Evolutionary conservation across 2,888 invertebrate species (phyloP).

Genomic region (Pheosia gnoma): DNA sequence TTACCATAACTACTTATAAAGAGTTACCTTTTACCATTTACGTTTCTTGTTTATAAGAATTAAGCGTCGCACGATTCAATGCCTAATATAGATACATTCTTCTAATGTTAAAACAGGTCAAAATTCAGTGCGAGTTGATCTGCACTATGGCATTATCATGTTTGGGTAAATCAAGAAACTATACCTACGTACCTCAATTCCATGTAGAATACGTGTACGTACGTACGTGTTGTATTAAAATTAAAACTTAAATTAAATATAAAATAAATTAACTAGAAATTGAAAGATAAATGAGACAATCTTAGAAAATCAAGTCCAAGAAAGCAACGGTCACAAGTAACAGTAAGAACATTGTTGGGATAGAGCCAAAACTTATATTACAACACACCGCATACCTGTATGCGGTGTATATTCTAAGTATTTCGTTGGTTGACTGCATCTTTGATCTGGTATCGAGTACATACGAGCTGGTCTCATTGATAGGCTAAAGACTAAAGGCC

Average conservation of each 20-base stretch:
- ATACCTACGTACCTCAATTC: too few species aligned
- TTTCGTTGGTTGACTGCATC: not conserved
- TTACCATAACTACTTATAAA: too few species aligned
- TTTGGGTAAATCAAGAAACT: too few species aligned
- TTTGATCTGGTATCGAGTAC: too few species aligned
- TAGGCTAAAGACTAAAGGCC: too few species aligned
- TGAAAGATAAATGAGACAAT: not conserved
- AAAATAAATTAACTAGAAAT: not conserved
- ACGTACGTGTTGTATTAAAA: too few species aligned
- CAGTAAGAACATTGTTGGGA: conserved; percentile 1
- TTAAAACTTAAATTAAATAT: not conserved
- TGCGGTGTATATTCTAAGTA: too few species aligned
- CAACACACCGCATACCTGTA: not conserved
- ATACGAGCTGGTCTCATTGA: too few species aligned
- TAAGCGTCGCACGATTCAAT: not conserved
- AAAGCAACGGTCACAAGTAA: conserved; percentile 1
- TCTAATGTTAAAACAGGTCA: not conserved
- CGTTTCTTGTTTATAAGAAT: not conserved
- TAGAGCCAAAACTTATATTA: not conserved
- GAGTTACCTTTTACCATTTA: too few species aligned
- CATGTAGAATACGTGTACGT: too few species aligned
- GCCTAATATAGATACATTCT: not conserved
- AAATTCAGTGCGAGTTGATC: too few species aligned
- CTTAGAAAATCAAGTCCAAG: not conserved
- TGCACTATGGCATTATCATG: too few species aligned